Percentiles rank a stretch among this genome's conserved stretches.
Conservation (phyloP, 2,888 invertebrate genomes). For the Polydrusus pterygomalis region DNA sequence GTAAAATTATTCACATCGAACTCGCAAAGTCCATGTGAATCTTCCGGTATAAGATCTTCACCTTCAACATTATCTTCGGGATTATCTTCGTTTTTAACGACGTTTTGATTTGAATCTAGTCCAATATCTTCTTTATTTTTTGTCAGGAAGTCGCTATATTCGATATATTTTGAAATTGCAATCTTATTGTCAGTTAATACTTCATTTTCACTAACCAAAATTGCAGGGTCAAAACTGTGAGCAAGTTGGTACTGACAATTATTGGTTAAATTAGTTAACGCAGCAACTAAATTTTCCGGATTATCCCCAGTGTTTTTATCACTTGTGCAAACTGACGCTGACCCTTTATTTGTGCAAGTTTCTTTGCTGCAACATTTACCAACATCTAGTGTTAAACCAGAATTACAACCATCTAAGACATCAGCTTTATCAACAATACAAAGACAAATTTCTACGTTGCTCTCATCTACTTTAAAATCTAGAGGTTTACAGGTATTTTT, state of each 20-base stretch:
- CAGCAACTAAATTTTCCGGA: not conserved
- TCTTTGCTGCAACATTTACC: not conserved
- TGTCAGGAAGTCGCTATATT: slow-evolving; percentile 38
- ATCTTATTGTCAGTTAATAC: not conserved
- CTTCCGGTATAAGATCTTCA: slow-evolving; percentile 54
- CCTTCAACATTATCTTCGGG: slow-evolving; percentile 51
- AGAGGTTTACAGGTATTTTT: not conserved
- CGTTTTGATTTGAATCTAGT: slow-evolving; percentile 59
- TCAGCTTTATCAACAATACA: not conserved
- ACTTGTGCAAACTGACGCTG: not conserved
- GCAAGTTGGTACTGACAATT: slow-evolving; percentile 25
- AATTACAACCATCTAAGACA: not conserved
- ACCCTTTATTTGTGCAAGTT: not conserved
- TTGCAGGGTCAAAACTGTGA: not conserved
- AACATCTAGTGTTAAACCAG: not conserved
- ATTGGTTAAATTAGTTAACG: slow-evolving; percentile 16
- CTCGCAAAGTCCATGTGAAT: slow-evolving; percentile 63
- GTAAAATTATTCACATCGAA: slow-evolving; percentile 66
- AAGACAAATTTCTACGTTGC: not conserved
- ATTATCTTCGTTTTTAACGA: slow-evolving; percentile 49
- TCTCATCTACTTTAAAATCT: not conserved
- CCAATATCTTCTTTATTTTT: slow-evolving; percentile 42
- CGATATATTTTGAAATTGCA: slow-evolving; percentile 13
- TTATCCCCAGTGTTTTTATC: not conserved
- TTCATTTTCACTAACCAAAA: not conserved